Percentiles rank a stretch among this genome's conserved stretches.
phyloP scores from a whole-genome alignment of 1,140 invertebrate genomes.

The Oryzaephilus surinamensis region DNA sequence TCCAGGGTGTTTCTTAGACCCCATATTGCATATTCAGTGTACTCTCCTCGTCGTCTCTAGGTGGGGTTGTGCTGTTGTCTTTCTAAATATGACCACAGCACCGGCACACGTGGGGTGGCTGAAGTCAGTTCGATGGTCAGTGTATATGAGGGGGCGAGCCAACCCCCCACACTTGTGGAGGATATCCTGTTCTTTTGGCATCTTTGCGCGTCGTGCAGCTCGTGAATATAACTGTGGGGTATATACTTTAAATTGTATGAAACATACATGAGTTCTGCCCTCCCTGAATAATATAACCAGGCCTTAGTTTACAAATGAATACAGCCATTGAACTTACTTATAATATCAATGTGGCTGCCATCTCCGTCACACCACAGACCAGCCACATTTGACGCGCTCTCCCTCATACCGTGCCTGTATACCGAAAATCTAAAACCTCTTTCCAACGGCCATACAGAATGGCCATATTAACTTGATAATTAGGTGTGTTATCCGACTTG shows the following conservation, averaged over 20 bases:
- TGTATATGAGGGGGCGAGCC: not conserved
- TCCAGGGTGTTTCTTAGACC: slow-evolving; percentile 26
- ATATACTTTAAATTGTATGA: slow-evolving; percentile 37
- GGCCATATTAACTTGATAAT: slow-evolving; percentile 83
- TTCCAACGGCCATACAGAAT: slow-evolving; percentile 44
- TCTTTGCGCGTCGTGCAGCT: slow-evolving; percentile 13
- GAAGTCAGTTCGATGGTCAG: no score
- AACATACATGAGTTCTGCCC: slow-evolving; percentile 38
- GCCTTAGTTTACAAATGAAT: slow-evolving; percentile 60
- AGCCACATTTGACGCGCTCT: slow-evolving; percentile 24
- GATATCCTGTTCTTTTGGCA: slow-evolving; percentile 3
- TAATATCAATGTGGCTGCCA: slow-evolving; percentile 55
- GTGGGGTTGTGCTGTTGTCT: not conserved
- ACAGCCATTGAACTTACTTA: slow-evolving; percentile 63
- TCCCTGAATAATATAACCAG: slow-evolving; percentile 33
- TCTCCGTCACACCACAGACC: slow-evolving; percentile 25
- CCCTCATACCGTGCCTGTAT: slow-evolving; percentile 22
- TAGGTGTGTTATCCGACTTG: slow-evolving; percentile 82
- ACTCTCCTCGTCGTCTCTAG: slow-evolving; percentile 14
- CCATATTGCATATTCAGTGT: slow-evolving; percentile 34
- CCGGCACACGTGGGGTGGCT: no score
- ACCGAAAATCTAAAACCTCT: slow-evolving; percentile 39
- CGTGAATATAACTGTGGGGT: slow-evolving; percentile 30
- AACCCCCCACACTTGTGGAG: not conserved
- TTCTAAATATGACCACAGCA: slow-evolving; percentile 1